These are phyloP conservation scores for Drosophila parthenogenetica DNA, from an alignment of 2,888 invertebrate species.

Conservation along the genomic window DNA sequence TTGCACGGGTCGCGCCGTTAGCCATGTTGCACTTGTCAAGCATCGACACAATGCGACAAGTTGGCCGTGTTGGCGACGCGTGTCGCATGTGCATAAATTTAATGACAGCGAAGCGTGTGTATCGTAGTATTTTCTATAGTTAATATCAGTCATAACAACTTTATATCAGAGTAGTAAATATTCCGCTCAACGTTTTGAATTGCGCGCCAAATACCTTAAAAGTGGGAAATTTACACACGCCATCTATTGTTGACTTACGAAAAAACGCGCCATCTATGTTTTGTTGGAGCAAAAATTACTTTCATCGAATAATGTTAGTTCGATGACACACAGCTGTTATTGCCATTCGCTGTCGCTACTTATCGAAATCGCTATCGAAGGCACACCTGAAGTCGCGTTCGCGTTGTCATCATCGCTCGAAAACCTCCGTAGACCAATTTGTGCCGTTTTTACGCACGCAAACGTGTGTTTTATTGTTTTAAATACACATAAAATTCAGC, in stretches of 20 bases:
- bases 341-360: slow-evolving; percentile 32
- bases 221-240: no score
- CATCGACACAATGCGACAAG: slow-evolving; percentile 17
- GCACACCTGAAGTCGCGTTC: slow-evolving; percentile 65
- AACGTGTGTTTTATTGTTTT: slow-evolving; percentile 48
- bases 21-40: slow-evolving; percentile 33
- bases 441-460: slow-evolving; percentile 49
- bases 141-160: slow-evolving; percentile 39
- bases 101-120: slow-evolving; percentile 47
- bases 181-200: background rate
- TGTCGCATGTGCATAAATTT: slow-evolving; percentile 51
- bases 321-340: slow-evolving; percentile 37
- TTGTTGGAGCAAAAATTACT: no score
- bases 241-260: no score
- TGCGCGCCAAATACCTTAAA: slow-evolving; percentile 9
- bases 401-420: slow-evolving; percentile 72
- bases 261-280: no score
- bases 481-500: slow-evolving; percentile 36
- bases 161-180: slow-evolving; percentile 11
- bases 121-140: slow-evolving; percentile 51
- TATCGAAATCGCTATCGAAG: slow-evolving; percentile 28
- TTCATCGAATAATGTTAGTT: no score
- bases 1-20: slow-evolving; percentile 24
- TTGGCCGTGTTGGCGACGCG: slow-evolving; percentile 26
- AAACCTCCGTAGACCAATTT: slow-evolving; percentile 51